Base-by-base conservation (phyloP, 2,888 invertebrate genomes). In the Urechis unicinctus region DNA sequence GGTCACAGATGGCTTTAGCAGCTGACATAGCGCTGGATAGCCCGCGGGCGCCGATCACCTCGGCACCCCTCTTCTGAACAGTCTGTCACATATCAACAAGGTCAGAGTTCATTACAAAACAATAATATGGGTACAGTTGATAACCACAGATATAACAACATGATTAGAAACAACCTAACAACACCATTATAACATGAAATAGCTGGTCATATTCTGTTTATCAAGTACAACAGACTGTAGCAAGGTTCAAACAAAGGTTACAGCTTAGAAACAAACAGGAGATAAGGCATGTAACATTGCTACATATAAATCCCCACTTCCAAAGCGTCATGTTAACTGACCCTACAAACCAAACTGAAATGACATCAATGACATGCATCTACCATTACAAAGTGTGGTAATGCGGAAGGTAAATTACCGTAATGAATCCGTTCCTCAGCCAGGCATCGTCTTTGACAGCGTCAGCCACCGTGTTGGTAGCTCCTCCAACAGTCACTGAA, bases 1-100 rank as follows among this genome's bases (percentile, higher is more conserved):
- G 97, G 79, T 98, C 97, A 63, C 89, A 89, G 29, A 96, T 95
- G 28, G 98, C 97, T 80, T 98, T 98, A 22, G 98, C 97, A 2
- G 98, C 98, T 30, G 96, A 96, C 86, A 98, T 89, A 2, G 98
- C 98, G 3, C 96, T 96, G 0, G 96, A 96, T 86, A 98, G 88
- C 80, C 97, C 96, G 53, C 98, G 86, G 1, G 95, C 95, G 42
- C 89, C 88, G 72, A 98, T 98, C 4, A 99, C 96, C 50, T 94
- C 91, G 48, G 93, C 97, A 44, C 98, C 98, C 64, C 98, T 86
- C 77, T 92, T 95, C 79, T 98, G 98, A 4, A 99, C 94, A 41
- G 86, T 91, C 80, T 89, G 72, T 36, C 67, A 55, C 6, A 21
- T 13, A 30, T 21, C 28, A 28, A 22, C 25, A 44, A 22, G 22